phyloP scores from a whole-genome alignment of 2,113 vertebrate species.

The Spea multiplicata region DNA sequence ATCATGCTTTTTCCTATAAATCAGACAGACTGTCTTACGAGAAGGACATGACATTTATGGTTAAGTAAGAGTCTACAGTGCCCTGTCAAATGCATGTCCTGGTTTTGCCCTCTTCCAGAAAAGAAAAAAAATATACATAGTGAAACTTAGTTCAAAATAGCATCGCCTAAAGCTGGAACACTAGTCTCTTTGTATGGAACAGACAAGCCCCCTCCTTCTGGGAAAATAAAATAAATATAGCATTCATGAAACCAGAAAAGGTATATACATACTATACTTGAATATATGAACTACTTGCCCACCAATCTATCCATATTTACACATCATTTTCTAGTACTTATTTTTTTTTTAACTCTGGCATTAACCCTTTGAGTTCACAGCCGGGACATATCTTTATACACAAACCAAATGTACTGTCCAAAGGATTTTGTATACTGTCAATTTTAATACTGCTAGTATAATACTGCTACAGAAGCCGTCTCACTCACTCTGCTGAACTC shows the following conservation, averaged over 20 bases:
- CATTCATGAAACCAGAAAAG: slow-evolving; percentile 8
- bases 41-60: background rate
- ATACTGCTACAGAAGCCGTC: too few species aligned
- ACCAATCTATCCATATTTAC: background rate
- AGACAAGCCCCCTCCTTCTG: background rate
- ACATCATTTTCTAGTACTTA: too few species aligned
- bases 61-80: background rate
- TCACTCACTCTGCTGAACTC: too few species aligned
- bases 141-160: background rate
- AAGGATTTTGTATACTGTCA: too few species aligned
- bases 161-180: background rate
- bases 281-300: background rate
- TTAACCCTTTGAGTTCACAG: too few species aligned
- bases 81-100: background rate
- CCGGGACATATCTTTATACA: too few species aligned
- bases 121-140: background rate
- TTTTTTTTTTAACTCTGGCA: too few species aligned
- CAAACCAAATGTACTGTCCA: too few species aligned
- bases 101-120: background rate
- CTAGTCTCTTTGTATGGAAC: background rate
- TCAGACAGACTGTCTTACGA: too few species aligned
- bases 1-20: too few species aligned
- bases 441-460: too few species aligned
- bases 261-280: background rate
- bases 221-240: slow-evolving; percentile 14